Evolutionary conservation across 2,888 invertebrate genomes (phyloP), one percentile per base, ranked within the genome.

Genomic region (Biston betularia): DNA sequence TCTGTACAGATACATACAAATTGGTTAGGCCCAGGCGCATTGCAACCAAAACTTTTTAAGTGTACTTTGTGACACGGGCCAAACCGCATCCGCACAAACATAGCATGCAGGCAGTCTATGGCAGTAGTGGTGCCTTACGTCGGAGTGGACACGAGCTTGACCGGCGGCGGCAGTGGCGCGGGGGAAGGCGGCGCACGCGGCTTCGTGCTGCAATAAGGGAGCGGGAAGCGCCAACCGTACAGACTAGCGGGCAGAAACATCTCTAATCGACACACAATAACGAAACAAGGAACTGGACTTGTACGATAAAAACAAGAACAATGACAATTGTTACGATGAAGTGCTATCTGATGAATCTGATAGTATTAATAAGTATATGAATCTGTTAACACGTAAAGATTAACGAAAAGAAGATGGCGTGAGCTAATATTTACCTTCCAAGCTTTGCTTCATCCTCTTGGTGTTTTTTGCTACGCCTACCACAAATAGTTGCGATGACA

Each of bases 221-320:
- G 97, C 95, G 97, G 97, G 96, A 97, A 97, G 96, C 97, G 97
- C 97, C 97, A 97, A 97, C 97, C 97, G 96, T 97, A 97, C 96
- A 97, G 96, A 97, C 97, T 97, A 96, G 90, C 91, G 93, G 92
- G 90, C 90, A 93, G 92, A 93, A 93, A 93, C 92, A 93, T 93
- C 93, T 93, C 93, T 92, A 92, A 93, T 92, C 93, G 93, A 93
- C 92, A 93, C 91, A 82, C 77, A 80, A 54, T 70, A 77, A 70
- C 70, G 76, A 66, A 76, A 70, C 68, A 74, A 58, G 69, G 72
- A 71, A 72, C 63, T 59, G 65, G 46, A 58, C 46, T 52, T 50
- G 42, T 54, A 59, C 54, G 34, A 42, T 48, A 40, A 54, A 72
- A 80, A 79, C 76, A 79, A 75, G 74, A 75, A 77, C 74, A 77